These are phyloP conservation scores for Seriola dumerili DNA, from an alignment of 2,113 vertebrate genomes.

Conservation along the genomic window DNA sequence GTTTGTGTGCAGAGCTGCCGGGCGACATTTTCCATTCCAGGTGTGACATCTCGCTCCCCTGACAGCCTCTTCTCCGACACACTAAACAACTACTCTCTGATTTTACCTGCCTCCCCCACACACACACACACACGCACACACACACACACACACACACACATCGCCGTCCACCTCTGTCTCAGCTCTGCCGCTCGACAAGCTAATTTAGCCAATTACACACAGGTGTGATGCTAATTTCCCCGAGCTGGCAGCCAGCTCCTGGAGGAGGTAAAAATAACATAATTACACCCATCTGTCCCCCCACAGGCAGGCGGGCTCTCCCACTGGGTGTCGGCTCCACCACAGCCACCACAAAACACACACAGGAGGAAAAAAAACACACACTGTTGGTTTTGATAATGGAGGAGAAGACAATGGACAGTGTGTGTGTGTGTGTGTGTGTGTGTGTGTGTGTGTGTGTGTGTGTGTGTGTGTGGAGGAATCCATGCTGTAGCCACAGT, in stretches of 20 bases:
- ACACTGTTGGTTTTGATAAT: conserved; percentile 63
- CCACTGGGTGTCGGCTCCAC: conserved; percentile 66
- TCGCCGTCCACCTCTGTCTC: conserved; percentile 81
- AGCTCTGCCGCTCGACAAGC: conserved; percentile 83
- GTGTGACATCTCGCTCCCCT: conserved; percentile 67
- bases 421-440: conserved; percentile 46
- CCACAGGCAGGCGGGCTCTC: conserved; percentile 72
- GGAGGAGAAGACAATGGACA: conserved; percentile 57
- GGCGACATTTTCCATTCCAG: conserved; percentile 71
- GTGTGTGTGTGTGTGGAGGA: conserved; percentile 55
- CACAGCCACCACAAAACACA: conserved; percentile 54
- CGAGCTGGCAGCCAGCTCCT: conserved; percentile 81
- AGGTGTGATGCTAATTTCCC: conserved; percentile 89
- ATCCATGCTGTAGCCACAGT: conserved; percentile 52
- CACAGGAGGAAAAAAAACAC: conserved; percentile 37
- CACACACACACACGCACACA: conserved; percentile 47
- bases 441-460: conserved; percentile 54
- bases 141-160: conserved; percentile 46
- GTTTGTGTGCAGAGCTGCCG: conserved; percentile 35
- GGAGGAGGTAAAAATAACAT: conserved; percentile 87
- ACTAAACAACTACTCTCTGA: conserved; percentile 75
- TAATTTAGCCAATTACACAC: conserved; percentile 88
- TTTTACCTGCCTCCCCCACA: conserved; percentile 67
- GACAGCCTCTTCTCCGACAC: conserved; percentile 72
- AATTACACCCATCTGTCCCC: conserved; percentile 87